Evolutionary conservation across 2,797 vertebrate species (phyloP), one percentile per base, ranked within the genome.

Genomic region (Sylvilagus floridanus): DNA sequence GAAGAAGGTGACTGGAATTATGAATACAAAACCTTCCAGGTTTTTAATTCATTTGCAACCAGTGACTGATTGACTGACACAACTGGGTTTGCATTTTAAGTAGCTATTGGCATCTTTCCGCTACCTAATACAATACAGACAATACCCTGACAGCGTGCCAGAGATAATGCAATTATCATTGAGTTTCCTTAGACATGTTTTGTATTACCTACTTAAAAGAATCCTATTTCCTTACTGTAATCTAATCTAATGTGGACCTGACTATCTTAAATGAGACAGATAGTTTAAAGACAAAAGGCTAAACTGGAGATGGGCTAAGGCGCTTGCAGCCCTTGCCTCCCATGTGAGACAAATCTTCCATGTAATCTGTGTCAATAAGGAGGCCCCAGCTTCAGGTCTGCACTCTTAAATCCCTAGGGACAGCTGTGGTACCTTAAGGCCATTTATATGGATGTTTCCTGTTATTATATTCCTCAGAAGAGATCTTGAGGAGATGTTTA

Each of bases 191-290:
- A 97, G 97, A 96, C 96, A 95, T 96, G 97, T 97, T 98, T 98
- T 98, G 96, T 96, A 97, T 97, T 98, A 98, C 96, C 97, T 98
- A 97, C 96, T 98, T 98, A 95, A 98, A 98, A 98, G 97, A 98
- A 98, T 97, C 96, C 96, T 94, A 95, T 98, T 98, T 98, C 93
- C 90, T 96, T 97, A 81, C 96, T 94, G 24, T 97, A 98, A 98
- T 97, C 92, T 97, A 98, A 98, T 98, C 87, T 95, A 94, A 95
- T 95, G 97, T 95, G 96, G 94, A 93, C 95, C 95, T 84, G 62
- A 89, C 93, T 97, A 94, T 97, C 93, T 96, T 98, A 97, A 98
- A 98, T 88, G 95, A 97, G 96, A 97, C 83, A 52, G 35, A 96
- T 95, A 93, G 91, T 84, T 90, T 96, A 97, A 96, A 97, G 92